Percentiles rank a stretch among this genome's conserved stretches.
Conservation (phyloP, 2,113 vertebrate genomes). For the Campylorhamphus procurvoides region DNA sequence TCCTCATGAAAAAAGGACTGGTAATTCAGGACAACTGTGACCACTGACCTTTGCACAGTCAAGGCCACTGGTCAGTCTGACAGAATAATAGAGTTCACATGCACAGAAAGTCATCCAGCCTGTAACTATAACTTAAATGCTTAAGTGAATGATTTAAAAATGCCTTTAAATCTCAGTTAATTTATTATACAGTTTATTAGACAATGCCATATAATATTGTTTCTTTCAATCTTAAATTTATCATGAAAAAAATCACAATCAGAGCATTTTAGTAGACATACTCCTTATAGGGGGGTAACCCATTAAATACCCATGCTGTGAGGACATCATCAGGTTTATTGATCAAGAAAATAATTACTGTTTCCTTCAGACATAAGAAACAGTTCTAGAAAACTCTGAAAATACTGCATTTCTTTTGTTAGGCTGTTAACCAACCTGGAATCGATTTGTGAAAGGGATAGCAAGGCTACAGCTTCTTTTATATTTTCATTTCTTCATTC, state of each 20-base stretch:
- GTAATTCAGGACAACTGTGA: constrained; percentile 99
- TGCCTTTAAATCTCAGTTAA: constrained; percentile 64
- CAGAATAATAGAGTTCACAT: constrained; percentile 87
- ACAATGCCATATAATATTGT: constrained; percentile 26
- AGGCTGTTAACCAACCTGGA: neutral
- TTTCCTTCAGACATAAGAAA: neutral
- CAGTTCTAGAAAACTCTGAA: neutral
- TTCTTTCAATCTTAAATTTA: constrained; percentile 44
- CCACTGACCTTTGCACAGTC: constrained; percentile 89
- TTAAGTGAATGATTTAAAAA: constrained; percentile 60
- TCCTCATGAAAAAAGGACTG: constrained; percentile 83
- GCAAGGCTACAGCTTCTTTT: constrained; percentile 1
- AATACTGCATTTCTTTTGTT: neutral
- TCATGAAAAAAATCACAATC: neutral
- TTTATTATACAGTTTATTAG: constrained; percentile 69
- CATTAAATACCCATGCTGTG: neutral
- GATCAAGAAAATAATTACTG: constrained; percentile 14
- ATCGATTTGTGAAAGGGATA: constrained; percentile 5
- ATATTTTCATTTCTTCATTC: neutral
- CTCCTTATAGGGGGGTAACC: neutral
- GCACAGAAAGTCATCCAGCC: constrained; percentile 76
- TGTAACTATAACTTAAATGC: constrained; percentile 68
- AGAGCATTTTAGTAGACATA: neutral
- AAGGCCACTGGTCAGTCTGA: constrained; percentile 85
- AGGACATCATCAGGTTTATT: neutral